These are phyloP conservation scores for Gastracanthus pulcherrimus DNA, from an alignment of 2,888 invertebrate genomes.

Conservation along the genomic window DNA sequence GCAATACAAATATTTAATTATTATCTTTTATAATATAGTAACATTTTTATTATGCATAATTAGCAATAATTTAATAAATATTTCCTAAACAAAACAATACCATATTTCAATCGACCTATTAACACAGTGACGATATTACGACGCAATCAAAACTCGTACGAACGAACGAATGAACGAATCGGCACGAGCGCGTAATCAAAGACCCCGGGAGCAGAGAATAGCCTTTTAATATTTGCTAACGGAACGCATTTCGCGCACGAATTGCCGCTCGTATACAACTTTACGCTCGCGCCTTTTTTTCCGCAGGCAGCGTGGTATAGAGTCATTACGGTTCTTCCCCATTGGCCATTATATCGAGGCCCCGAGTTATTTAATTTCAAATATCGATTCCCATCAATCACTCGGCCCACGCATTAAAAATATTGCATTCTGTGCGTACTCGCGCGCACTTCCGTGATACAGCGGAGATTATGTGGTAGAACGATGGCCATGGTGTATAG, in stretches of 20 bases:
- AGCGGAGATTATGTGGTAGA: too few relatives aligned
- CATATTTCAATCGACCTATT: neutral
- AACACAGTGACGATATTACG: neutral
- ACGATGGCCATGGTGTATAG: too few relatives aligned
- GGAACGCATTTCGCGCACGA: conserved; percentile 33
- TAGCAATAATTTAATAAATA: neutral
- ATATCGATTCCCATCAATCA: neutral
- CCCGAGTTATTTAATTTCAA: conserved; percentile 14
- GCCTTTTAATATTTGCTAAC: conserved; percentile 49
- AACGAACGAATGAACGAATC: neutral
- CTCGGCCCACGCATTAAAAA: neutral
- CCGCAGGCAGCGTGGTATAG: too few relatives aligned
- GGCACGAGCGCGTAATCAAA: conserved; percentile 13
- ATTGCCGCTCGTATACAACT: neutral
- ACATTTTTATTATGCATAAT: neutral
- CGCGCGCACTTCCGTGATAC: neutral
- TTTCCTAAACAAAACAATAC: neutral
- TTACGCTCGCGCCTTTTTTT: neutral
- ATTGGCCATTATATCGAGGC: neutral
- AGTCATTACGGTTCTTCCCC: too few relatives aligned
- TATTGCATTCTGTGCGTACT: neutral
- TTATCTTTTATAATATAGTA: too few relatives aligned
- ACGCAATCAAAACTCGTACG: neutral
- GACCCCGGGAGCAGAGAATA: conserved; percentile 4
- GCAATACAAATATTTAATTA: too few relatives aligned